A percentile compares a stretch with the other conserved stretches of the same genome.
phyloP scores from a whole-genome alignment of 2,797 vertebrate genomes.

The Parauchenoglanis punctatus region DNA sequence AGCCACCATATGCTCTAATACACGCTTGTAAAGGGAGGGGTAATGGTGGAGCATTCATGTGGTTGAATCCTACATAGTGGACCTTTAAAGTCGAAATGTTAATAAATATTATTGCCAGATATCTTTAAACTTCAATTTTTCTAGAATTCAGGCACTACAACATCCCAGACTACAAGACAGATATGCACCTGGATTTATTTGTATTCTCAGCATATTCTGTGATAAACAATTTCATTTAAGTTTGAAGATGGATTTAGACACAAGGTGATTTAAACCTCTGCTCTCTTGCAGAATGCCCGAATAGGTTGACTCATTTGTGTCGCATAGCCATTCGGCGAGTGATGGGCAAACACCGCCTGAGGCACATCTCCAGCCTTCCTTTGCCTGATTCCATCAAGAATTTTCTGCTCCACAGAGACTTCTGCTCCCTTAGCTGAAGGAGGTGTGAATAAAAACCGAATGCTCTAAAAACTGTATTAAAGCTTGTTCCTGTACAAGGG shows the following conservation, averaged over 20 bases:
- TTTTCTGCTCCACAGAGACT: constrained; percentile 83
- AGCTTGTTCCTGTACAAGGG: background rate
- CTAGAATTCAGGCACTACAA: background rate
- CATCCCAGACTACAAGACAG: background rate
- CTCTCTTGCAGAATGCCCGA: constrained; percentile 74
- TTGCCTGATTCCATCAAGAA: constrained; percentile 84
- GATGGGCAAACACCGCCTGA: constrained; percentile 84
- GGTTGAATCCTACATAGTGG: too few species aligned
- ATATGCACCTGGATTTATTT: background rate
- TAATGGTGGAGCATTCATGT: too few species aligned
- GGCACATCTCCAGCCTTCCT: constrained; percentile 80
- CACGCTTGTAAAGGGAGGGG: too few species aligned
- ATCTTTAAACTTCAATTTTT: background rate
- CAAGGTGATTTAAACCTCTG: background rate
- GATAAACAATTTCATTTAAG: background rate
- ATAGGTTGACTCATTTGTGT: constrained; percentile 81
- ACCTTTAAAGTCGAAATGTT: background rate
- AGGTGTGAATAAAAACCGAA: background rate
- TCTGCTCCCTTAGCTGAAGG: constrained; percentile 48
- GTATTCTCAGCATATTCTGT: background rate
- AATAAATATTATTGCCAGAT: background rate
- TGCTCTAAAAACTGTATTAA: background rate
- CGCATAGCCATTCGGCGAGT: constrained; percentile 83
- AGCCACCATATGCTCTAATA: too few species aligned
- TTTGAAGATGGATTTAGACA: background rate